Evolutionary conservation across 2,797 vertebrate species (phyloP), one percentile per base, ranked within the genome.

Genomic region (Scyliorhinus canicula): DNA sequence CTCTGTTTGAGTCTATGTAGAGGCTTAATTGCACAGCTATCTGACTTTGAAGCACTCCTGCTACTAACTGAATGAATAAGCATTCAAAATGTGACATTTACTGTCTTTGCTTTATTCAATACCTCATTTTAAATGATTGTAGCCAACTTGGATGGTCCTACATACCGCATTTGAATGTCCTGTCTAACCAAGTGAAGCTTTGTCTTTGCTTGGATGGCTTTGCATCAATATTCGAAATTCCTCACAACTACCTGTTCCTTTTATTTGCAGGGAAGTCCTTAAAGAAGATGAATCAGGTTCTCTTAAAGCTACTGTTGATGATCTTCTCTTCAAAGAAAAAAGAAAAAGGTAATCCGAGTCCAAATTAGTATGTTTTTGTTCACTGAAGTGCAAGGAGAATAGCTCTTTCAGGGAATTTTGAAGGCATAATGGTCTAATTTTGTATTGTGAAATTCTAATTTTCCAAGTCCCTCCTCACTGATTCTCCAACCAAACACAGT

Each of bases 241-340:
- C 55, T 47, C 12, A 65, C 91, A 12, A 50, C 2, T 4, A 28
- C 60, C 31, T 52, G 12, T 24, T 16, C 28, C 88, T 67, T 79
- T 65, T 69, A 50, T 95, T 74, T 21, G 0, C 95, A 99, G 99
- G 99, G 99, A 99, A 95, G 98, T 99, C 60, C 97, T 99, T 63
- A 99, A 99, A 96, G 99, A 99, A 96, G 99, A 99, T 93, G 99
- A 99, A 77, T 98, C 98, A 2, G 99, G 99, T 0, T 99, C 99
- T 4, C 97, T 99, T 95, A 99, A 98, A 96, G 98, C 99, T 55
- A 98, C 98, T 2, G 99, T 99, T 90, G 99, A 99, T 95, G 98
- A 99, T 95, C 99, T 99, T 96, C 97, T 99, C 28, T 99, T 98
- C 96, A 98, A 99, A 96, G 98, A 98, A 16, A 99, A 99, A 96